phyloP scores from a whole-genome alignment of 1,140 invertebrate species.

The Rhopalosiphum padi region DNA sequence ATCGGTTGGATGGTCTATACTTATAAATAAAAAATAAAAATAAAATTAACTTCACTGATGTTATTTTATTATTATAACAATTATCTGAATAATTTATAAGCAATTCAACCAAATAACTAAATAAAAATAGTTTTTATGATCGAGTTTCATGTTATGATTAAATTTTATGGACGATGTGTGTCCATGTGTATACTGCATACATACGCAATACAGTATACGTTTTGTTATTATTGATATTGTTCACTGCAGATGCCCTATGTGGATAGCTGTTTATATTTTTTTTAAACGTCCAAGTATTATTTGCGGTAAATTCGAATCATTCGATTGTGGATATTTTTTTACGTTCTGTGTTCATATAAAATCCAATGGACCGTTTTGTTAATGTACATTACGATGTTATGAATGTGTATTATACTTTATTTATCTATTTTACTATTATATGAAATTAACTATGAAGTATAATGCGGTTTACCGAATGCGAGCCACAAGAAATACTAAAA shows the following conservation, averaged over 20 bases:
- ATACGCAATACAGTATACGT: neutral
- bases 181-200: neutral
- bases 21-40: too few relatives aligned
- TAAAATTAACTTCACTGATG: too few relatives aligned
- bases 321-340: neutral
- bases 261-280: neutral
- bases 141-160: neutral
- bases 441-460: neutral
- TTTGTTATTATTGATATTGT: neutral
- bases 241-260: neutral
- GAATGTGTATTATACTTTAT: neutral
- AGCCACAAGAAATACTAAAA: neutral
- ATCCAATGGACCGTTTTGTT: neutral
- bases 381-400: neutral
- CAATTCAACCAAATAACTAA: neutral
- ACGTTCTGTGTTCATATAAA: neutral
- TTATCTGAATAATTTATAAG: neutral
- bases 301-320: neutral
- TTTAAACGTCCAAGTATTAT: neutral
- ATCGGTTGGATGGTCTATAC: too few relatives aligned
- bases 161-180: neutral
- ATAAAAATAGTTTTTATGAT: conserved; percentile 11
- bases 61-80: neutral
- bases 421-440: neutral
- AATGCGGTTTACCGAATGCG: neutral